These are phyloP conservation scores for Stegastes partitus DNA, from an alignment of 2,113 vertebrate species.

Conservation along the genomic window DNA sequence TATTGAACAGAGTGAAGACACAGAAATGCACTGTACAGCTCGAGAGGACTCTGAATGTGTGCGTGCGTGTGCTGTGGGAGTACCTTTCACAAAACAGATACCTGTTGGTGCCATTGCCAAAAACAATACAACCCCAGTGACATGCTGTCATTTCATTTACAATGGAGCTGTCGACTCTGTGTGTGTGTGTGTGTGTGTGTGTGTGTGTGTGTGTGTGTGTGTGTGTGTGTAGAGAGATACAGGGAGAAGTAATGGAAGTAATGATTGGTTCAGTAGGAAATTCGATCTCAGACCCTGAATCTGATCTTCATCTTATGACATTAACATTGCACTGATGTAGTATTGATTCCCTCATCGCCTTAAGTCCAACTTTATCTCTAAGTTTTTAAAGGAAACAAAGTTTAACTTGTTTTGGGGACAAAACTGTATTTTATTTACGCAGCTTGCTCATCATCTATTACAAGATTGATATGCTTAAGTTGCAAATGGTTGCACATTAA, in stretches of 20 bases:
- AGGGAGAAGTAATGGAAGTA: neutral
- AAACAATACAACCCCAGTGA: slow-evolving; percentile 48
- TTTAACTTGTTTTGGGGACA: no score
- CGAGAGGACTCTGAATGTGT: slow-evolving; percentile 5
- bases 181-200: slow-evolving; percentile 3
- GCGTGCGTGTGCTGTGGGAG: slow-evolving; percentile 67
- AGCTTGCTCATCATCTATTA: no score
- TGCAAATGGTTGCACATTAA: no score
- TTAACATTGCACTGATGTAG: neutral
- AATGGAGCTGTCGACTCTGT: slow-evolving; percentile 8
- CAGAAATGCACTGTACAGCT: slow-evolving; percentile 33
- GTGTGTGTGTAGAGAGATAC: neutral
- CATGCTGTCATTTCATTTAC: slow-evolving; percentile 31
- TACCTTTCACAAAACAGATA: slow-evolving; percentile 54
- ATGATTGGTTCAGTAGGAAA: neutral
- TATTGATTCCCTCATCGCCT: neutral
- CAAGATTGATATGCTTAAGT: no score
- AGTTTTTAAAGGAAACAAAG: neutral
- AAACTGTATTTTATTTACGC: no score
- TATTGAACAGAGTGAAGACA: slow-evolving; percentile 88
- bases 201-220: neutral
- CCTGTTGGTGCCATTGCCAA: slow-evolving; percentile 43
- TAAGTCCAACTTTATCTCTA: neutral
- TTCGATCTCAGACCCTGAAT: neutral
- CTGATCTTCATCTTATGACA: neutral